Evolutionary conservation across 2,113 vertebrate species (phyloP).

Genomic region (Gyps fulvus): DNA sequence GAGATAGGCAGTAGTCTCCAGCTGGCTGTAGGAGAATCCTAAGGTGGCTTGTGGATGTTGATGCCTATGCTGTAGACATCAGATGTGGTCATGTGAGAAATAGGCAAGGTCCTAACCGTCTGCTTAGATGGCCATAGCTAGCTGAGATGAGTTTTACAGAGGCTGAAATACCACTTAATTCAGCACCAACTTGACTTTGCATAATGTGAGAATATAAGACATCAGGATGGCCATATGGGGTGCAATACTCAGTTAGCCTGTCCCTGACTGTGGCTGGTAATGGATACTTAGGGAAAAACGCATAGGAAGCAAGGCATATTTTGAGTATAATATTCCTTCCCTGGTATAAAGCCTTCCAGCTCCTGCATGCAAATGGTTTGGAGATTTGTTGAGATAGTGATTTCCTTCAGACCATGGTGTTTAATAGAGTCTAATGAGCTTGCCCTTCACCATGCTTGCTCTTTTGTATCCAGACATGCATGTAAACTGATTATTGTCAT

Average conservation of each 20-base stretch:
- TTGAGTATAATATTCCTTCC: background rate
- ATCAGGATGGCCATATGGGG: background rate
- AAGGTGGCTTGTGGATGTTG: background rate
- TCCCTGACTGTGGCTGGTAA: background rate
- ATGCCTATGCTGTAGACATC: background rate
- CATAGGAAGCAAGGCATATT: background rate
- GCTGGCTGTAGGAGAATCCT: background rate
- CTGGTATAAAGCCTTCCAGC: background rate
- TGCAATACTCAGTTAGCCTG: background rate
- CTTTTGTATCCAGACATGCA: background rate
- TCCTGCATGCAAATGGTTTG: background rate
- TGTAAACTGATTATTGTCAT: background rate
- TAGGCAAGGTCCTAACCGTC: background rate
- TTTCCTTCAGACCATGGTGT: background rate
- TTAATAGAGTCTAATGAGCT: background rate
- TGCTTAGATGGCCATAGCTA: background rate
- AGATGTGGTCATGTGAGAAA: background rate
- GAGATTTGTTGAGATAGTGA: background rate
- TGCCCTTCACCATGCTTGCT: background rate
- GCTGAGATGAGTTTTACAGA: background rate
- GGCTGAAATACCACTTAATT: background rate
- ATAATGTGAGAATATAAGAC: background rate
- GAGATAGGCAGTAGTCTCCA: accelerated
- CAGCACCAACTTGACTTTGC: background rate
- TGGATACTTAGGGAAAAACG: background rate